These are phyloP conservation scores for Lampris megalopsis DNA, from an alignment of 2,113 vertebrate genomes.

Conservation along the genomic window DNA sequence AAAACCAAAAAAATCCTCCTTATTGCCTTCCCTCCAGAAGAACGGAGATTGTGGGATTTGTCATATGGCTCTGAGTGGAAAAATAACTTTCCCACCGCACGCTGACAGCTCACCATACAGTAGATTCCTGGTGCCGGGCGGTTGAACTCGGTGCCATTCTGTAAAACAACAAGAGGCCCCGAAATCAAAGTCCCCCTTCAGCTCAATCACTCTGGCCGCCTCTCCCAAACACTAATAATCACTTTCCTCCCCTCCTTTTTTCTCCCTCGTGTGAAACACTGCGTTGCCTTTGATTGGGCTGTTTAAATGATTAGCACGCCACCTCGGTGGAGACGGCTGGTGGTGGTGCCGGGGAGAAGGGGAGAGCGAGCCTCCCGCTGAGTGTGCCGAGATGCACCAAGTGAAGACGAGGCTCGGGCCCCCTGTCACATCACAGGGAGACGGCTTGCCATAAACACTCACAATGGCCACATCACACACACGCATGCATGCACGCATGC, in stretches of 20 bases:
- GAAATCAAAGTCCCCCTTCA: constrained; percentile 84
- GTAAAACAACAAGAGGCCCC: constrained; percentile 73
- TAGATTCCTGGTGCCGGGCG: constrained; percentile 68
- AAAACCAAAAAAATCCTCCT: constrained; percentile 15
- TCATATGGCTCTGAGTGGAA: constrained; percentile 27
- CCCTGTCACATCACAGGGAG: constrained; percentile 80
- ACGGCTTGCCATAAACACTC: constrained; percentile 70
- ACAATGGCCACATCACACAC: constrained; percentile 57
- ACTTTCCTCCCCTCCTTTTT: constrained; percentile 78
- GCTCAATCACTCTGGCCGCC: constrained; percentile 78
- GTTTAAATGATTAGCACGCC: constrained; percentile 86
- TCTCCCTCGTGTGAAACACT: constrained; percentile 80
- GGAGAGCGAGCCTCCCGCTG: constrained; percentile 73
- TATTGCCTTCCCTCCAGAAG: constrained; percentile 40
- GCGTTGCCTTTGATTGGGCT: constrained; percentile 85
- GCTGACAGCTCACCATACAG: constrained; percentile 67
- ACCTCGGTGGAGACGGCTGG: constrained; percentile 76
- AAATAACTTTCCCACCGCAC: constrained; percentile 58
- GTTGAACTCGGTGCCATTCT: constrained; percentile 72
- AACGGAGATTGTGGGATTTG: constrained; percentile 17
- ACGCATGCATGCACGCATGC: neutral
- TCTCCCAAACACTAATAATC: constrained; percentile 85
- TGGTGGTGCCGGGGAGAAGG: constrained; percentile 63
- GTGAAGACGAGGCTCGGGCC: constrained; percentile 73
- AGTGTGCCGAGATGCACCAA: constrained; percentile 55